Conservation (phyloP, 2,113 vertebrate species). For the Clarias magur region DNA sequence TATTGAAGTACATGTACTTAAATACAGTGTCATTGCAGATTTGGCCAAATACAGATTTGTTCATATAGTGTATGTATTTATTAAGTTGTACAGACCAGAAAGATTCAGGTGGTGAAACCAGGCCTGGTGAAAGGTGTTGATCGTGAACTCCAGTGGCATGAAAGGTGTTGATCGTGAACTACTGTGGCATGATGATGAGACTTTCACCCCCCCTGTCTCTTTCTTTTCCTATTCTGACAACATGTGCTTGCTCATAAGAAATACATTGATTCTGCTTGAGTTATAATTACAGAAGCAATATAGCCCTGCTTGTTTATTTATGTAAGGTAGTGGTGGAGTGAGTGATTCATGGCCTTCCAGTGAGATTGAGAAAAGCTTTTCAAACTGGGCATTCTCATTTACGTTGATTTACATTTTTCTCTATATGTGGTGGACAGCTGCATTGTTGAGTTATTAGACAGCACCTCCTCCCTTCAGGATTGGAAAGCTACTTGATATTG, state of each 20-base stretch:
- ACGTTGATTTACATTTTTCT: constrained; percentile 44
- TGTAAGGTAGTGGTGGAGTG: constrained; percentile 42
- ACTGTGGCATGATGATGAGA: not conserved
- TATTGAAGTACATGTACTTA: too few species aligned
- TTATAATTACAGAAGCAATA: not conserved
- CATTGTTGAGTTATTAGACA: constrained; percentile 29
- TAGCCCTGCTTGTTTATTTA: constrained; percentile 17
- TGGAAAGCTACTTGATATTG: constrained; percentile 33
- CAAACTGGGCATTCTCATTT: constrained; percentile 36
- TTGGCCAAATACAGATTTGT: too few species aligned
- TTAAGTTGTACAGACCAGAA: not conserved
- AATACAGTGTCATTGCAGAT: too few species aligned
- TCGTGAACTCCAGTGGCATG: not conserved
- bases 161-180: not conserved
- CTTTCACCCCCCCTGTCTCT: not conserved
- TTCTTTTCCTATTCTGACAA: not conserved
- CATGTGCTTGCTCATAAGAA: not conserved
- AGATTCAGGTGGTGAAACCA: not conserved
- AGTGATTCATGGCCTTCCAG: constrained; percentile 40
- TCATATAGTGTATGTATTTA: not conserved
- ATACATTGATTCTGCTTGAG: not conserved
- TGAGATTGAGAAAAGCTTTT: constrained; percentile 28
- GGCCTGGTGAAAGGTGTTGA: not conserved
- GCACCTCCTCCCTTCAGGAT: constrained; percentile 10
- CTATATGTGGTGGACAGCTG: constrained; percentile 20